Evolutionary conservation across 35 echinoderm and acorn worm species (phyloP).

Genomic region (Ptychodera flava): DNA sequence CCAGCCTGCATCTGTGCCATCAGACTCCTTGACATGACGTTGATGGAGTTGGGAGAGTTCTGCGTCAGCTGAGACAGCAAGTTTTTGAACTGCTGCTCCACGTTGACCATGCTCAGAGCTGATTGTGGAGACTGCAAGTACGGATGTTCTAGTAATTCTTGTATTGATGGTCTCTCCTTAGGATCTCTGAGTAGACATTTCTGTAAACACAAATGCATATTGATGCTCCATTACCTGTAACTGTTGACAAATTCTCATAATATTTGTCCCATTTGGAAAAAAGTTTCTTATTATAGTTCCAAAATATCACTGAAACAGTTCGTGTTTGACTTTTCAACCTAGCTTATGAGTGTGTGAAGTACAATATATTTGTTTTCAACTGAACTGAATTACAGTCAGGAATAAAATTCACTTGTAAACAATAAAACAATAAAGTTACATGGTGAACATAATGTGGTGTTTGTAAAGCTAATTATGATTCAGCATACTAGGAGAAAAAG

Average conservation of each 20-base stretch:
- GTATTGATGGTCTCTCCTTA: conserved; percentile 69
- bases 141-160: conserved; percentile 42
- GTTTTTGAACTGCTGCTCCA: neutral
- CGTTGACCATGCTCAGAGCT: neutral
- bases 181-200: conserved; percentile 70
- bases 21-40: neutral
- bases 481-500: too few species aligned
- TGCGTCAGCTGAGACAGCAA: neutral
- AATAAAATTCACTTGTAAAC: too few species aligned
- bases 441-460: too few species aligned
- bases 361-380: neutral
- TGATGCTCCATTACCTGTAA: neutral
- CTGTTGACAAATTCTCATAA: neutral
- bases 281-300: neutral
- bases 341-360: neutral
- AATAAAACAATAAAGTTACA: too few species aligned
- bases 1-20: neutral
- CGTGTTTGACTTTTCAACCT: neutral
- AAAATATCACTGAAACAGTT: neutral
- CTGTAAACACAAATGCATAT: conserved; percentile 31
- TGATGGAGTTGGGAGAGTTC: neutral
- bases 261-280: neutral
- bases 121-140: neutral
- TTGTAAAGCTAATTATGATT: too few species aligned
- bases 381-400: neutral